Evolutionary conservation across 2,113 vertebrate genomes (phyloP).

Genomic region (Propithecus coquereli): DNA sequence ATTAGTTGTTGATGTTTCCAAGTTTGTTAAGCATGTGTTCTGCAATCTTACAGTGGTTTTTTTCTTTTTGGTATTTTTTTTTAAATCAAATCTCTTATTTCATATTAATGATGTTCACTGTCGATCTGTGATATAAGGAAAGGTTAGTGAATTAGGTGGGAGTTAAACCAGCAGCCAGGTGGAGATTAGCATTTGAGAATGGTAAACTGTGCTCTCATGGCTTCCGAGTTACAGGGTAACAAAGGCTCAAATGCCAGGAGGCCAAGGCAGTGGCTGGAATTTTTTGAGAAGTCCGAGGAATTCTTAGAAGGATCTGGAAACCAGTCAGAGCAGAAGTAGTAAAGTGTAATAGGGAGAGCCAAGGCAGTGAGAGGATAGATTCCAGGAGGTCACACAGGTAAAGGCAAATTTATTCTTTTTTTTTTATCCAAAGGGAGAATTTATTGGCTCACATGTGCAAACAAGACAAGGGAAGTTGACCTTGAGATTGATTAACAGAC

Average conservation of each 20-base stretch:
- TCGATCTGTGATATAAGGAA: neutral
- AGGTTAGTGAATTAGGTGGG: neutral
- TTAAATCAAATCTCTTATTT: neutral
- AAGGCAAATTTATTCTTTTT: neutral
- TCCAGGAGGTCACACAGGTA: neutral
- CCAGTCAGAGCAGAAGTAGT: neutral
- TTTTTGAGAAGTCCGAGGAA: neutral
- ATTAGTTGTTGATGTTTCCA: neutral
- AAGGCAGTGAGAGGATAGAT: neutral
- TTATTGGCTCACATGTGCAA: neutral
- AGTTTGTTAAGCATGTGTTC: neutral
- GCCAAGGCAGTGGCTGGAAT: neutral
- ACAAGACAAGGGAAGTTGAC: neutral
- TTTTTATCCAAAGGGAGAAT: neutral
- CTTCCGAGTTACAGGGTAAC: neutral
- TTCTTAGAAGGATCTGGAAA: constrained; percentile 1
- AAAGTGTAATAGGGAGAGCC: neutral
- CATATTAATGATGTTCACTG: neutral
- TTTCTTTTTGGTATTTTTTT: neutral
- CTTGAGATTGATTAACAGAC: neutral
- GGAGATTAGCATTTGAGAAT: neutral
- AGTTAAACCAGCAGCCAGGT: neutral
- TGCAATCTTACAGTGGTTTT: neutral
- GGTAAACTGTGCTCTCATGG: neutral
- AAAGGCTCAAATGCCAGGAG: neutral